Percentiles rank a stretch among this genome's conserved stretches.
Conservation (phyloP, 2,113 vertebrate species). For the Struthidea cinerea region DNA sequence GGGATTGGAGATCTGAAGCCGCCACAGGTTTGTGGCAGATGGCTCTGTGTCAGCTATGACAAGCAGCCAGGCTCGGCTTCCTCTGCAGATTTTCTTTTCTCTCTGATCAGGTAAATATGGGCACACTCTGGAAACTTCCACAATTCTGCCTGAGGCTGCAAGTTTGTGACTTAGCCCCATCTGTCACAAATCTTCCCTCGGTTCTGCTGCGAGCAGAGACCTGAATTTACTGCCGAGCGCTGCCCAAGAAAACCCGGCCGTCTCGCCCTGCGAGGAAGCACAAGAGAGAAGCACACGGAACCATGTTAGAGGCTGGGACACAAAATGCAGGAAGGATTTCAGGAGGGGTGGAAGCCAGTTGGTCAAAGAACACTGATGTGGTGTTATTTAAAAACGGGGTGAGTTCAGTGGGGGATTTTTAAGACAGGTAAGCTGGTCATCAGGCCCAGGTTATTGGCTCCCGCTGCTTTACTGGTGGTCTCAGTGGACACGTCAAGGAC, state of each 20-base stretch:
- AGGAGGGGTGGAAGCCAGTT: neutral
- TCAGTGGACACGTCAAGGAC: rapidly evolving
- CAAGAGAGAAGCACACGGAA: conserved; percentile 13
- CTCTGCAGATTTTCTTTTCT: conserved; percentile 86
- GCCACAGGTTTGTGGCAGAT: conserved; percentile 99
- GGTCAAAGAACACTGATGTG: rapidly evolving
- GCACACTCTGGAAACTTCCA: conserved; percentile 91
- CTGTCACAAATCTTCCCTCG: conserved; percentile 91
- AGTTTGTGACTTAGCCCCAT: conserved; percentile 96
- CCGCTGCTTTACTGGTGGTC: neutral
- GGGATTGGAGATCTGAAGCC: conserved; percentile 82
- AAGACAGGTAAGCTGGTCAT: neutral
- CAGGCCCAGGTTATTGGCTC: neutral
- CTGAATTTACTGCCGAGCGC: conserved; percentile 80
- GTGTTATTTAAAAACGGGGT: rapidly evolving
- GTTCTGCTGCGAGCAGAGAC: conserved; percentile 85
- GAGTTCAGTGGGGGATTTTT: neutral
- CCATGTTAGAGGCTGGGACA: conserved; percentile 21
- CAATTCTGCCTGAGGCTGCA: conserved; percentile 88
- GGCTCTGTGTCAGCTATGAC: conserved; percentile 95
- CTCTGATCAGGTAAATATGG: conserved; percentile 98
- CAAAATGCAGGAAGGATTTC: neutral
- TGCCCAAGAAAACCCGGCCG: conserved; percentile 83
- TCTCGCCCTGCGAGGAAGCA: conserved; percentile 80
- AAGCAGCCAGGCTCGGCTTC: conserved; percentile 91